phyloP scores from a whole-genome alignment of 2,888 invertebrate genomes.

The Gasteruption jaculator region DNA sequence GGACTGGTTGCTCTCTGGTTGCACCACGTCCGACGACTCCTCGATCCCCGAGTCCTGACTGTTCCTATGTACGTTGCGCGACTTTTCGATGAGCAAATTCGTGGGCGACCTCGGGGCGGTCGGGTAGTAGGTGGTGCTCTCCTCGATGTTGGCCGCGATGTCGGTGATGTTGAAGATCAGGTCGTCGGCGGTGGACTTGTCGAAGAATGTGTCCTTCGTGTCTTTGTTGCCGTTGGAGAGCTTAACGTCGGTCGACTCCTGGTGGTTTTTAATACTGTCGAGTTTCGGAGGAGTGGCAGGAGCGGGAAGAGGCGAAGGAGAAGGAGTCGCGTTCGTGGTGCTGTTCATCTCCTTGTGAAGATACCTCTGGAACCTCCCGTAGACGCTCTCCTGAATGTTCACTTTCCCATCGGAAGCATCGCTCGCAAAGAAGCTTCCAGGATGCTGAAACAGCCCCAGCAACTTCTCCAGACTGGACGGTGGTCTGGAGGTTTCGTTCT shows the following conservation, averaged over 20 bases:
- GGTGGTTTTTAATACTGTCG: no score
- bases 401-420: conserved; percentile 28
- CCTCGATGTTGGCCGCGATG: conserved; percentile 25
- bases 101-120: conserved; percentile 22
- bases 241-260: conserved; percentile 8
- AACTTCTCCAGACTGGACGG: conserved; percentile 64
- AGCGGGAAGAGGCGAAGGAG: no score
- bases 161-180: conserved; percentile 35
- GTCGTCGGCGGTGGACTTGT: conserved; percentile 30
- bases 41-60: conserved; percentile 36
- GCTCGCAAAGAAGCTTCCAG: conserved; percentile 60
- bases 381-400: conserved; percentile 31
- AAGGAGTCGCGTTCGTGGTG: no score
- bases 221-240: no score
- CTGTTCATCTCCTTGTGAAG: no score
- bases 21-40: conserved; percentile 20
- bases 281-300: no score
- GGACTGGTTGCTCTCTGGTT: conserved; percentile 24
- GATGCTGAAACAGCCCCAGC: conserved; percentile 63
- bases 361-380: no score
- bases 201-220: no score
- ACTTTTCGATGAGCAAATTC: conserved; percentile 29
- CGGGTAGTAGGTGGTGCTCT: conserved; percentile 16
- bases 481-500: conserved; percentile 30
- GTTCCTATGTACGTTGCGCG: conserved; percentile 28